Evolutionary conservation across 35 echinoderm and acorn worm species (phyloP), one percentile per base, ranked within the genome.

Genomic region (Stichopus chloronotus): DNA sequence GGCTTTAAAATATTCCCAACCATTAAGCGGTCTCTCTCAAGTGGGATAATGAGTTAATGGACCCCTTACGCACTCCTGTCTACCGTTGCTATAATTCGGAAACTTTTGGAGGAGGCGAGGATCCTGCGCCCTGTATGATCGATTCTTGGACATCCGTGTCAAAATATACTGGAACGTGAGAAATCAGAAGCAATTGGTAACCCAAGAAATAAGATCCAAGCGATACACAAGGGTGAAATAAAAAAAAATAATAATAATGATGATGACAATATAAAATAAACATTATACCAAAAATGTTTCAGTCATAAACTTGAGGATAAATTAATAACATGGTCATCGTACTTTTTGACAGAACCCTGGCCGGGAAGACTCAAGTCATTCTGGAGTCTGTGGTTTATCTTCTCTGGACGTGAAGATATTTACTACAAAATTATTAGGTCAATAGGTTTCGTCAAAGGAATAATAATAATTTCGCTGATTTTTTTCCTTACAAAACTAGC

Each of bases 221-320:
- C 22, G 22, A 74, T 74, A 74, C 69, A 74, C 69, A n/a, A 20
- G 69, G 69, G 69, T 65, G 61, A 65, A 65, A 74, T 74, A 74
- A 74, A 16, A 43, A 43, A 43, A 43, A 43, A 43, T 43, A 43
- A 43, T 43, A 43, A 43, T 43, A 43, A 43, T 43, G 30, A 43
- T 43, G 30, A 43, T 43, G 30, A 43, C 30, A 43, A 43, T 43
- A 43, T 43, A 43, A 43, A 43, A 43, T 43, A 43, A 43, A 43
- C 30, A 43, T 43, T 43, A 43, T 43, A 43, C 30, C 30, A 43
- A 43, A 43, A 43, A 43, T 43, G 30, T 43, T 43, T 43, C 30
- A 43, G 30, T 43, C 30, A 43, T 3, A 43, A 43, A 43, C 30
- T 43, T 43, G 30, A 43, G 30, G 30, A 43, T 43, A 61, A 61